phyloP scores from a whole-genome alignment of 2,888 invertebrate genomes.

The Sesamia inferens region DNA sequence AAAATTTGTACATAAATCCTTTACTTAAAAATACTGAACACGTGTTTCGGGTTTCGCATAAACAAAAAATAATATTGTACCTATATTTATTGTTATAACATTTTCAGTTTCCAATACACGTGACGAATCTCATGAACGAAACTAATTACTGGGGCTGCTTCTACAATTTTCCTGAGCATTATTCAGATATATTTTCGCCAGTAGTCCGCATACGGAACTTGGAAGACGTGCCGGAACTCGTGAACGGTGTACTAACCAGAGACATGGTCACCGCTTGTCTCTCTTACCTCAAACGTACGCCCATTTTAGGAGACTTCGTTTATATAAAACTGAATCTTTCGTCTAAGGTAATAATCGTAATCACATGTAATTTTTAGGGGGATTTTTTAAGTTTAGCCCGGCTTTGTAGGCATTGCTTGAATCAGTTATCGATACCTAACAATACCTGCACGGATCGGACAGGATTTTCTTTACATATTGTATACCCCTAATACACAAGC shows the following conservation, averaged over 20 bases:
- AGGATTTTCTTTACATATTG: neutral
- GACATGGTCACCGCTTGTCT: slow-evolving; percentile 88
- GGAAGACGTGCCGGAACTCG: slow-evolving; percentile 78
- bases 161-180: slow-evolving; percentile 84
- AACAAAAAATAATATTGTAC: no score
- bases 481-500: neutral
- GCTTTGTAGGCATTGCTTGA: no score
- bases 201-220: slow-evolving; percentile 72
- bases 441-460: no score
- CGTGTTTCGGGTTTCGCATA: no score
- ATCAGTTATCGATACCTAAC: no score
- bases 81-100: neutral
- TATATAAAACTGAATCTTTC: slow-evolving; percentile 89
- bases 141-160: slow-evolving; percentile 84
- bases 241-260: slow-evolving; percentile 86
- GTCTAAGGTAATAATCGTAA: slow-evolving; percentile 73
- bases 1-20: no score
- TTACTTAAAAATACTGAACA: no score
- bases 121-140: slow-evolving; percentile 81
- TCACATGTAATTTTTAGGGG: no score
- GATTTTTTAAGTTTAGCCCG: no score
- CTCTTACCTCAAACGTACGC: slow-evolving; percentile 88
- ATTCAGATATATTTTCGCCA: slow-evolving; percentile 80
- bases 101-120: slow-evolving; percentile 78
- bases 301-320: slow-evolving; percentile 88